Evolutionary conservation across 2,888 invertebrate species (phyloP), one percentile per base, ranked within the genome.

Genomic region (Stenolophus ochropezus): DNA sequence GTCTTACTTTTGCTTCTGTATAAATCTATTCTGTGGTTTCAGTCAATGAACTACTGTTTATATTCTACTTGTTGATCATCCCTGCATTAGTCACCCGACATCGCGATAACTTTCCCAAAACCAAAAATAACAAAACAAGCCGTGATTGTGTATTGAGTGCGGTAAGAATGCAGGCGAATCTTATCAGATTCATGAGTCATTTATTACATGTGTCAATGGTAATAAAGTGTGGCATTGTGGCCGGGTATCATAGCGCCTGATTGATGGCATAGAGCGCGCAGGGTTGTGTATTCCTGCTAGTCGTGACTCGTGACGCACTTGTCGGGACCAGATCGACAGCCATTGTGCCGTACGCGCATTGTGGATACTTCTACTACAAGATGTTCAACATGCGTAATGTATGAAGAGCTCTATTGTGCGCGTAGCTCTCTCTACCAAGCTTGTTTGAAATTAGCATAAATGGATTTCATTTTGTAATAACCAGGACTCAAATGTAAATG

Each of bases 191-290:
- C 84, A 80, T 56, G 81, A 84, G 86, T 87, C 87, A 87, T 87
- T 87, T 87, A 87, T 87, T 87, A 87, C 85, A 86, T 85, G 85
- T 86, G 87, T 87, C 87, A 87, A 86, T 87, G 85, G 86, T 86
- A 87, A 87, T 87, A 87, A 87, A 86, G 87, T 86, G 85, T 85
- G 86, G 25, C 86, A 87, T 87, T 87, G 87, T 87, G 85, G 85
- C 81, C 83, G 79, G 49, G 20, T 56, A 56, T 75, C 27, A 61
- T 61, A 33, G 75, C 51, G 27, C 6, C 84, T 87, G 87, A 87
- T 87, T 87, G 87, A 87, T 87, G 86, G 18, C 14, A 20, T 49
- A 23, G 14, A 42, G 27, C 65, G 25, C 33, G 27, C 6, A 33
- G 27, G 65, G 25, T 65, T 27, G 14, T n/a, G 42, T 71, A 33